phyloP scores from a whole-genome alignment of 1,140 invertebrate species.

The Doryteuthis pealeii region DNA sequence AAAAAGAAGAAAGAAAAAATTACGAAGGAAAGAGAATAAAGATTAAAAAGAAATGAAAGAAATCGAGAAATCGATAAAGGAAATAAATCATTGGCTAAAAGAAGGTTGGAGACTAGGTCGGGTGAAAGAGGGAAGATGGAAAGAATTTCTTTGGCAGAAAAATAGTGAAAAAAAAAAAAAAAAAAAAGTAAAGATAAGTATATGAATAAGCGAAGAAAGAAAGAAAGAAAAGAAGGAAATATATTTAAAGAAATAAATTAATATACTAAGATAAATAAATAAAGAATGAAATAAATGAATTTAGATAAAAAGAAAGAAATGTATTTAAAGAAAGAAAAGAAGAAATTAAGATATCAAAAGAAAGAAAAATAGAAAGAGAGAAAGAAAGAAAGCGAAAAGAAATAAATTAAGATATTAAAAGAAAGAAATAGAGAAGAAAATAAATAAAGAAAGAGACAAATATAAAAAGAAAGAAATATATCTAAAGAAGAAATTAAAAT shows the following conservation, averaged over 20 bases:
- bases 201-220: slow-evolving; percentile 7
- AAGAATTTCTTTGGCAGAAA: not conserved
- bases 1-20: no score
- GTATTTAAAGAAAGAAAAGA: not conserved
- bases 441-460: not conserved
- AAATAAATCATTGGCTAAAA: not conserved
- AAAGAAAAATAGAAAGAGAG: not conserved
- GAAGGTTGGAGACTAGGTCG: not conserved
- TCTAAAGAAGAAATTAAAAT: not conserved
- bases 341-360: not conserved
- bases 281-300: no score
- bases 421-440: not conserved
- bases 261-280: no score
- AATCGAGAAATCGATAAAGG: not conserved
- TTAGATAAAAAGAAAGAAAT: no score
- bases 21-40: no score
- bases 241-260: no score
- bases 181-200: slow-evolving; percentile 13
- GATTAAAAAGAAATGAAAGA: not conserved
- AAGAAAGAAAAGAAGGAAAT: slow-evolving; percentile 6
- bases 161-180: slow-evolving; percentile 7
- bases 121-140: not conserved
- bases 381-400: not conserved
- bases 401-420: not conserved
- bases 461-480: not conserved